Base-by-base conservation (phyloP, 2,113 vertebrate genomes). In the Brachyhypopomus occidentalis region DNA sequence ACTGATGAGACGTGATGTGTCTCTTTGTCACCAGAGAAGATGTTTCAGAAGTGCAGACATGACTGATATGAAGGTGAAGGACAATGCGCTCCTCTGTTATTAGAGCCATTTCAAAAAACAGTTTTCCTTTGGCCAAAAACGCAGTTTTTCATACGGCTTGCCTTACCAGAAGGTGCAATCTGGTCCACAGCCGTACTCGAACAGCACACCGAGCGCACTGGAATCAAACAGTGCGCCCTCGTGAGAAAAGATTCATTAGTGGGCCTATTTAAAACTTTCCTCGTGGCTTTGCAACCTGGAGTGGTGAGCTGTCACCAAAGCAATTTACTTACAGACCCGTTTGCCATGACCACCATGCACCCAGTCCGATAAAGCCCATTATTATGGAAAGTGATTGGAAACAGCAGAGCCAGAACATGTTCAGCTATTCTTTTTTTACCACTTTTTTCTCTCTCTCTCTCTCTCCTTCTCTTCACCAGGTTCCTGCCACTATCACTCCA, bases 301-400 rank as follows among this genome's bases (percentile, higher is more conserved):
- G 82, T 88, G 86, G 88, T 90, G 90, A 89, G 66, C 87, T 92
- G 93, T 92, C 84, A 90, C 89, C 88, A 92, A 90, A 90, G 85
- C 89, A 88, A 85, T 23, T 80, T 52, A 73, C 72, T 75, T 48
- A 66, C 3, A 6, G 22, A n/a, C 36, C 30, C 19, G 2, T 67
- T 48, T 30, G 58, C 60, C 79, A 58, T 71, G 41, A 55, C 72
- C 23, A 36, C 23, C 58, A 30, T 36, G 38, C 71, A n/a, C 59
- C 71, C 20, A 30, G 52, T 23, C 56, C 60, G 79, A 74, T 80
- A 73, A 96, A 96, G 94, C 95, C 93, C 95, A 97, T 98, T 97
- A 97, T 95, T 96, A 94, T 91, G 93, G 94, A 95, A 96, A 96
- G 97, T 95, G 94, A 96, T 97, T 95, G 96, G 92, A 96, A 96